phyloP scores from a whole-genome alignment of 1,140 invertebrate genomes.

The Drosophila takahashii region DNA sequence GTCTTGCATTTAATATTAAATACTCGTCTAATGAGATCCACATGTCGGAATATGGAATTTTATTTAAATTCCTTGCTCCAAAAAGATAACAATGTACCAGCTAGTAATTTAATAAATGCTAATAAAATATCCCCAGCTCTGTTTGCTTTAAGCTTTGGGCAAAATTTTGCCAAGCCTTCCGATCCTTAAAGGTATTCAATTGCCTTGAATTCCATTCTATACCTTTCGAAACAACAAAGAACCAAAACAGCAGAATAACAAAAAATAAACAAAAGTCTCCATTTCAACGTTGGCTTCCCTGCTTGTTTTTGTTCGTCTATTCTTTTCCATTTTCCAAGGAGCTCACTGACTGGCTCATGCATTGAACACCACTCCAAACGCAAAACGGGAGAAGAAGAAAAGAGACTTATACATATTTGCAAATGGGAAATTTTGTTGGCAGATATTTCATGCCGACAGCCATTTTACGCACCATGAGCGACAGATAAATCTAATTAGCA shows the following conservation, averaged over 20 bases:
- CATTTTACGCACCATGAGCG: conserved; percentile 26
- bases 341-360: background rate
- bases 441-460: conserved; percentile 17
- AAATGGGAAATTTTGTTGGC: background rate
- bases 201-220: conserved; percentile 16
- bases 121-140: background rate
- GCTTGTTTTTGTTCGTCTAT: conserved; percentile 1
- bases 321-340: conserved; percentile 15
- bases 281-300: conserved; percentile 20
- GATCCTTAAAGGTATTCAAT: conserved; percentile 10
- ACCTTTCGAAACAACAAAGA: conserved; percentile 15
- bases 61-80: background rate
- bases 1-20: background rate
- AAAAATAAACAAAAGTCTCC: conserved; percentile 41
- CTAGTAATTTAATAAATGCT: conserved; percentile 18
- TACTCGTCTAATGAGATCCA: background rate
- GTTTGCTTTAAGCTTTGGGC: conserved; percentile 1
- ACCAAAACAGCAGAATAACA: conserved; percentile 15
- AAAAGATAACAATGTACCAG: background rate
- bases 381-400: background rate
- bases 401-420: background rate
- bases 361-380: conserved; percentile 7
- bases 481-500: conserved; percentile 1
- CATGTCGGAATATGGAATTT: background rate
- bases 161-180: conserved; percentile 5